Percentiles rank a stretch among this genome's conserved stretches.
phyloP scores from a whole-genome alignment of 2,888 invertebrate genomes.

The Disparrhopalites patrizii region DNA sequence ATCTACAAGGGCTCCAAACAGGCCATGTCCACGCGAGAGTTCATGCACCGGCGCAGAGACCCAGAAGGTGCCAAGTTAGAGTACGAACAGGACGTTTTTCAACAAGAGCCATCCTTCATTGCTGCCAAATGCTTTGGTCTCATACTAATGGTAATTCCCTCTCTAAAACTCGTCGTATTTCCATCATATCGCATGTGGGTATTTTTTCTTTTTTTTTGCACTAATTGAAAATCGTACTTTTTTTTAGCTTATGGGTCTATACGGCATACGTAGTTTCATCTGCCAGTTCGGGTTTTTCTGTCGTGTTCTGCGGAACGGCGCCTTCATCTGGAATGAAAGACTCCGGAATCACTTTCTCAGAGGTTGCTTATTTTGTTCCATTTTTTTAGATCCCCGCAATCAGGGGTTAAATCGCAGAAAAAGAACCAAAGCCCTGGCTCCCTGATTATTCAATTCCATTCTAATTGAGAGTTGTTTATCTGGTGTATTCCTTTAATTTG shows the following conservation, averaged over 20 bases:
- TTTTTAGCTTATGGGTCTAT: constrained; percentile 14
- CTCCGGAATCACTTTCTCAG: constrained; percentile 8
- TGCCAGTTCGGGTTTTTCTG: constrained; percentile 29
- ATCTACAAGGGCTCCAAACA: not conserved
- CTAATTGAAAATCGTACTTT: not conserved
- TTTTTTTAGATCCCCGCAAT: not conserved
- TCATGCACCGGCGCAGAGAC: no score
- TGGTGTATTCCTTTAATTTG: no score
- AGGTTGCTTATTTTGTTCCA: not conserved
- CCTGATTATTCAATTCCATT: no score
- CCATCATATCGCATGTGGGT: no score
- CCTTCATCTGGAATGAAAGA: constrained; percentile 28
- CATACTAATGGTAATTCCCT: constrained; percentile 10
- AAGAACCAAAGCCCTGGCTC: no score
- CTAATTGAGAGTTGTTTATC: no score
- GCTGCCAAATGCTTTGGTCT: no score
- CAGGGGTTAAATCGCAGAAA: no score
- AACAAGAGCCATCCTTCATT: not conserved
- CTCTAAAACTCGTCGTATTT: no score
- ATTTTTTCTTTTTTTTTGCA: not conserved
- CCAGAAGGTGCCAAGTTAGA: no score
- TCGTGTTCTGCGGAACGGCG: constrained; percentile 20
- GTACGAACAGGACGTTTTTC: not conserved
- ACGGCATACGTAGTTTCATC: constrained; percentile 21
- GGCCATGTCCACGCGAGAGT: not conserved